phyloP scores from a whole-genome alignment of 53 echinoderm and acorn worm genomes.

The Holothuria leucospilota region DNA sequence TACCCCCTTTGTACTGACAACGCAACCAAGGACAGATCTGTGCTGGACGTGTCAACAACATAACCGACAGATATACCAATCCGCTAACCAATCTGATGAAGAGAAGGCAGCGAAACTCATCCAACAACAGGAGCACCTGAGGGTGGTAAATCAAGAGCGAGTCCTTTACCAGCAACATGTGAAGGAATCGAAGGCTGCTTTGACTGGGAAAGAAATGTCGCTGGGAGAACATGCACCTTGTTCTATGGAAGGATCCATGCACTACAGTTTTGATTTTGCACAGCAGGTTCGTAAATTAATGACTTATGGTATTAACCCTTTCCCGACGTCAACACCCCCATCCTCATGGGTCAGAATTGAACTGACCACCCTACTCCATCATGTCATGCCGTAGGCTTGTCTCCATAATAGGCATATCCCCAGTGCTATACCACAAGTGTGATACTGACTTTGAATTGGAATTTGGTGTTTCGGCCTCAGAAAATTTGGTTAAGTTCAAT shows the following conservation, averaged over 20 bases:
- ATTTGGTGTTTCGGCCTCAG: not conserved
- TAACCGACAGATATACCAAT: slow-evolving; percentile 32
- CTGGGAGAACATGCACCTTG: slow-evolving; percentile 30
- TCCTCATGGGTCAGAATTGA: too few species aligned
- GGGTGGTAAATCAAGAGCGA: slow-evolving; percentile 28
- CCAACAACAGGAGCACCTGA: slow-evolving; percentile 19
- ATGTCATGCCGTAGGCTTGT: slow-evolving; percentile 23
- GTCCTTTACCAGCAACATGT: slow-evolving; percentile 33
- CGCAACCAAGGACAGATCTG: slow-evolving; percentile 26
- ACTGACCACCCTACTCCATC: not conserved
- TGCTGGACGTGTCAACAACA: slow-evolving; percentile 34
- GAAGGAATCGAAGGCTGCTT: slow-evolving; percentile 23
- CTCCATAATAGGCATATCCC: slow-evolving; percentile 27
- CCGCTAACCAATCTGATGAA: slow-evolving; percentile 3
- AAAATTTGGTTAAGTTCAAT: slow-evolving; percentile 26
- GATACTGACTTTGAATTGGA: slow-evolving; percentile 17
- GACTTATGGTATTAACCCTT: slow-evolving; percentile 3
- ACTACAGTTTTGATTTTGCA: slow-evolving; percentile 68
- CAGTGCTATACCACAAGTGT: slow-evolving; percentile 19
- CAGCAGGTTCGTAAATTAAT: slow-evolving; percentile 50
- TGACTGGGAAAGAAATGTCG: slow-evolving; percentile 9
- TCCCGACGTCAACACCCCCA: too few species aligned
- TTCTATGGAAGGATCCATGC: slow-evolving; percentile 30
- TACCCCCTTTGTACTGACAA: slow-evolving; percentile 8
- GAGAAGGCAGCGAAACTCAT: slow-evolving; percentile 3